Base-by-base conservation (phyloP, 2,888 invertebrate species). In the Minunthozetes semirufus region DNA sequence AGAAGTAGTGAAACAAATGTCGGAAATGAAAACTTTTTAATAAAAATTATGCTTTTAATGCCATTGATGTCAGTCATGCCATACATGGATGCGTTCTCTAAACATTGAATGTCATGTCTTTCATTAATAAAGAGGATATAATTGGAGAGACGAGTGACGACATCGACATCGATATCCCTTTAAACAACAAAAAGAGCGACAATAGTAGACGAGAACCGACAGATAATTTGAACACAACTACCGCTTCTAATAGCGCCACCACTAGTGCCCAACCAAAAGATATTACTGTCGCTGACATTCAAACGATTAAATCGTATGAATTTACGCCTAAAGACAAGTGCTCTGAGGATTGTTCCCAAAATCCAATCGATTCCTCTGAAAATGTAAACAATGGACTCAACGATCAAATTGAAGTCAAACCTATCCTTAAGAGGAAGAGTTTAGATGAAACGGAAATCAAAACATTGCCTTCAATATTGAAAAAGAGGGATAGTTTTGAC, bases 401-500 rank as follows among this genome's bases (percentile, higher is more conserved):
- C 25, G 42, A 42, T 25, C 38, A 42, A 15, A 61, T 73, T 17
- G 71, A 71, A 50, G 53, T 72, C 17, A 75, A 72, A 33, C 75
- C 75, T 13, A 75, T 75, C 29, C 25, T 75, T 25, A 75, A 75
- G 27, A 59, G 75, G 0, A 71, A 75, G 59, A 70, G 70, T 70
- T 70, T 70, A 27, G 75, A 75, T 15, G 53, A 56, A 11, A 29
- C 42, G 1, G 72, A 75, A 19, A 48, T 56, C 6, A 53, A 56
- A 19, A 75, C 29, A 48, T 59, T 75, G 42, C 75, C 75, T 59
- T 72, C 75, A 17, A 75, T 75, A 38, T 61, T 75, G 19, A 75
- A 75, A 46, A 75, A 75, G 59, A 71, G 61, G 59, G 75, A 75
- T 27, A 72, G 75, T 33, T 72, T 72, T 38, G 42, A 53, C 38